Evolutionary conservation across 2,888 invertebrate genomes (phyloP), one percentile per base, ranked within the genome.

Genomic region (Lasioglossum figueresi): DNA sequence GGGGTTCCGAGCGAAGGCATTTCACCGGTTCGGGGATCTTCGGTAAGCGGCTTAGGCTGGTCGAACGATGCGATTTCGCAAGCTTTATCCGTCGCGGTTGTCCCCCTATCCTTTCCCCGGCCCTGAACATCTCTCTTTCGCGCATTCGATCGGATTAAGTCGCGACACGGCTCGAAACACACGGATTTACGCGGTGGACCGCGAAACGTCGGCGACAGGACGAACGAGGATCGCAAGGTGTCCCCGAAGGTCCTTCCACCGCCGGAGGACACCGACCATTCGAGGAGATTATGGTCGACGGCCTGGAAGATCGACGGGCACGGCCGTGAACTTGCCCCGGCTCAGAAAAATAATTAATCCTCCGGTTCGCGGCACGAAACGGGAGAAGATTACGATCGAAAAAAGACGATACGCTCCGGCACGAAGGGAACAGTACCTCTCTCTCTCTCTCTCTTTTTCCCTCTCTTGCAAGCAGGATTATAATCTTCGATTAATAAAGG

Each of bases 261-360:
- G 84, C 79, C 68, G 52, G 14, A 78, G n/a, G 48, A 81, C 71
- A 74, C 63, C 31, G 23, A 19, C 68, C 34, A 48, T 68, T 72
- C 78, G 66, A 37, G 27, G 37, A 72, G 80, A 86, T 89, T 88
- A 89, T 16, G 59, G 59, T 27, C n/a, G 23, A 34, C 12, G 37
- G 40, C 19, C 34, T 27, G 74, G 78, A 63, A 56, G 81, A 83
- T 86, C 82, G 82, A 83, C 85, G 71, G 75, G 80, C 40, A 83
- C 75, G 86, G n/a, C 76, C 80, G 74, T 83, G 84, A 87, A 86
- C 79, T 43, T 45, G n/a, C 48, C 34, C 71, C 37, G 63, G 48
- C 76, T 56, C 78, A 88, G 82, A 88, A 91, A 91, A 90, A 89
- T 91, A 91, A 91, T 91, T 91, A 88, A 91, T 91, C 89, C 89